These are phyloP conservation scores for Xestia rhomboidea DNA, from an alignment of 2,888 invertebrate species.

Conservation along the genomic window DNA sequence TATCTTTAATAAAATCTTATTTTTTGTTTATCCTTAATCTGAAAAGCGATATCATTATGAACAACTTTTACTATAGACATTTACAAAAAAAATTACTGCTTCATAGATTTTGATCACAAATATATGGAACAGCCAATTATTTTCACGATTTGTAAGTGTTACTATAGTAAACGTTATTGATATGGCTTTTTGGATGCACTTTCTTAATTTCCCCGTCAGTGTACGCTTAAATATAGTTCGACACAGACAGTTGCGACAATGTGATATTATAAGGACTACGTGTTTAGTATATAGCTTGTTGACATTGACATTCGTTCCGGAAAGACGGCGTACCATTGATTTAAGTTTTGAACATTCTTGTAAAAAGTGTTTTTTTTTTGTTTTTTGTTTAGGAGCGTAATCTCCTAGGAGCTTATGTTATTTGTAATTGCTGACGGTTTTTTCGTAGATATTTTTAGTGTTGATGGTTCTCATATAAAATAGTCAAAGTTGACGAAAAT, in stretches of 20 bases:
- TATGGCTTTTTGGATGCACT: not conserved
- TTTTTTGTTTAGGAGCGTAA: constrained; percentile 46
- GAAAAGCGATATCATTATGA: not conserved
- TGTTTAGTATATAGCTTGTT: constrained; percentile 34
- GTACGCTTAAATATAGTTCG: constrained; percentile 5
- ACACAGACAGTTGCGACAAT: constrained; percentile 30
- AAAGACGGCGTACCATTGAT: constrained; percentile 33
- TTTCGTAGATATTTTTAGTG: constrained; percentile 19
- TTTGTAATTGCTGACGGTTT: constrained; percentile 23
- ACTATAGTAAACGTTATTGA: not conserved
- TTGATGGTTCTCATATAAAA: constrained; percentile 15
- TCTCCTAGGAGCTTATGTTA: constrained; percentile 43
- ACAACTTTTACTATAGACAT: not conserved
- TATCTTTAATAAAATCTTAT: not conserved
- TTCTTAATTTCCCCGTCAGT: not conserved
- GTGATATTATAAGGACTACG: constrained; percentile 56
- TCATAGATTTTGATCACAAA: not conserved
- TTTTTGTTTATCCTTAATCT: not conserved
- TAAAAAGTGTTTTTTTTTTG: constrained; percentile 34
- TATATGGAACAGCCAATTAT: too few species aligned
- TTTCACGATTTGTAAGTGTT: not conserved
- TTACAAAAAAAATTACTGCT: not conserved
- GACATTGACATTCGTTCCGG: constrained; percentile 20
- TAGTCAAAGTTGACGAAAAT: not conserved
- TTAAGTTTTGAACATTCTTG: constrained; percentile 46